Conservation (phyloP, 2,888 invertebrate genomes). For the Carabus problematicus region DNA sequence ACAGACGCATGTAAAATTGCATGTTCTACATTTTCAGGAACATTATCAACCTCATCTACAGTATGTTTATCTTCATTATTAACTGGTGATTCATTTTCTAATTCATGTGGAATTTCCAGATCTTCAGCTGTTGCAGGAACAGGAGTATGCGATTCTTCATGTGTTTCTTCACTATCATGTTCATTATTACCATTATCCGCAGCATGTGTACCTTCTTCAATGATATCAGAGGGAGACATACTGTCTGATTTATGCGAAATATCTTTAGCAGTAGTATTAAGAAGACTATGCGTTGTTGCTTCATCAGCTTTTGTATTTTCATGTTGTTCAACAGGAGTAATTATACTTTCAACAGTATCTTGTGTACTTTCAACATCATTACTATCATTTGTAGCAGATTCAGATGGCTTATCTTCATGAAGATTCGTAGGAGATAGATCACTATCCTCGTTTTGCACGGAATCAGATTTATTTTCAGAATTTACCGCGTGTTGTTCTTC, state of each 20-base stretch:
- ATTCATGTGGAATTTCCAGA: neutral
- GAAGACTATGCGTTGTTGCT: neutral
- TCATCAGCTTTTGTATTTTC: neutral
- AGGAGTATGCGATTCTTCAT: neutral
- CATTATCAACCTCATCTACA: slow-evolving; percentile 13
- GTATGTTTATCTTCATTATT: neutral
- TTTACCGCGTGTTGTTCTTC: neutral
- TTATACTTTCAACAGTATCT: slow-evolving; percentile 3
- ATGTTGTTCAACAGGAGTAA: neutral
- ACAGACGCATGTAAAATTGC: neutral
- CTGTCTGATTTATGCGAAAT: neutral
- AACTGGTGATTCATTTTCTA: neutral
- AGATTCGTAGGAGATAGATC: neutral
- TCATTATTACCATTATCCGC: neutral
- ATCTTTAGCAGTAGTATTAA: neutral
- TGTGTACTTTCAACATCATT: neutral
- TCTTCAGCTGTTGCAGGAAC: slow-evolving; percentile 13
- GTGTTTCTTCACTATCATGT: slow-evolving; percentile 1
- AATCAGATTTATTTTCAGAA: slow-evolving; percentile 8
- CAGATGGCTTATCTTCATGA: too few species aligned
- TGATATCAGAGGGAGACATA: neutral
- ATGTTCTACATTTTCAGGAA: neutral
- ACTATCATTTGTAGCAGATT: too few species aligned
- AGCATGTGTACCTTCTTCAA: neutral
- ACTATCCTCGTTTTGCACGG: slow-evolving; percentile 6